Conservation (phyloP, 2,113 vertebrate species). For the Stictonetta naevosa region DNA sequence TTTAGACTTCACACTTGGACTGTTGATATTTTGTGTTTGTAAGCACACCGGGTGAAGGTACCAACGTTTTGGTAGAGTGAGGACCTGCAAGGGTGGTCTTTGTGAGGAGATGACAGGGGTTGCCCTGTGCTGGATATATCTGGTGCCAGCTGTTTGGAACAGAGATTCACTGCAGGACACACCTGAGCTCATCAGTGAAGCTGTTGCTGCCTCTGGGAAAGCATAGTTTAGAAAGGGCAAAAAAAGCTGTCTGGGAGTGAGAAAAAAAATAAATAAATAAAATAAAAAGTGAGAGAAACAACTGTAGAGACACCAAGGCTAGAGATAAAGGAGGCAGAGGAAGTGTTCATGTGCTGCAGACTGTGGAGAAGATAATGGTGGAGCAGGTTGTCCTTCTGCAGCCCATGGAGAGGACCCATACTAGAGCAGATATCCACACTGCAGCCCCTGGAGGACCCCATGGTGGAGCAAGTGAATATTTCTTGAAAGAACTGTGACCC, state of each 20-base stretch:
- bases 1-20: not conserved
- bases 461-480: no score
- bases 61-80: fast-evolving
- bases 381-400: not conserved
- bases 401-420: not conserved
- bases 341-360: not conserved
- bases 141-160: not conserved
- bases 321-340: not conserved
- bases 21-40: not conserved
- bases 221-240: not conserved
- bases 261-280: no score
- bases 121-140: not conserved
- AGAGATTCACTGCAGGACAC: no score
- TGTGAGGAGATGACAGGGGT: not conserved
- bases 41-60: not conserved
- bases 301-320: not conserved
- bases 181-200: no score
- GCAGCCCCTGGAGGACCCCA: no score
- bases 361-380: not conserved
- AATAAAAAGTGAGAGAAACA: not conserved
- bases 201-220: not conserved
- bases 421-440: not conserved
- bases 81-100: not conserved
- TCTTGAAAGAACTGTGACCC: no score
- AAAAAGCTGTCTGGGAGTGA: not conserved